Conservation (phyloP, 2,888 invertebrate genomes). For the Ferdinandea cuprea region DNA sequence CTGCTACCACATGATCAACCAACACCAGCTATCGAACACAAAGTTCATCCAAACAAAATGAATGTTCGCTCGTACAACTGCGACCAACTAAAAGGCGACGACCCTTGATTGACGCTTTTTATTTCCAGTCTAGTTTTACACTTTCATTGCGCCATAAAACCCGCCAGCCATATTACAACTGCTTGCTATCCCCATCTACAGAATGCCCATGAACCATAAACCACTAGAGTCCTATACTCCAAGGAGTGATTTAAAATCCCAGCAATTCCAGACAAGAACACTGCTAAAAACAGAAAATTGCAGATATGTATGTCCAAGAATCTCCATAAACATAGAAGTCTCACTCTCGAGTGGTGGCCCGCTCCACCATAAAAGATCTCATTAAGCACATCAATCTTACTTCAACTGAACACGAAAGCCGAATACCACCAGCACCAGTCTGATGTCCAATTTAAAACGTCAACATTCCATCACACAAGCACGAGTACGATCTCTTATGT, state of each 20-base stretch:
- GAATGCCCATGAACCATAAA: constrained; percentile 17
- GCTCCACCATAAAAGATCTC: constrained; percentile 44
- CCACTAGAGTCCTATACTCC: constrained; percentile 30
- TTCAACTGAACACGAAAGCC: constrained; percentile 29
- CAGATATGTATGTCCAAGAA: neutral
- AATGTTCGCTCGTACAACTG: no score
- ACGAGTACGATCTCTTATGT: constrained; percentile 12
- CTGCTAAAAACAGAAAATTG: neutral
- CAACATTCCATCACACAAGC: constrained; percentile 36
- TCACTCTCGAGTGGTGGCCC: constrained; percentile 16
- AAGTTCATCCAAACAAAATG: no score
- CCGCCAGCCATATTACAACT: no score
- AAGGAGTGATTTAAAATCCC: constrained; percentile 43
- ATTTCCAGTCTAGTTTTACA: no score
- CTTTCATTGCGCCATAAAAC: no score
- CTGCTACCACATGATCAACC: no score
- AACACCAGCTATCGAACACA: no score
- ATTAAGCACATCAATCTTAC: constrained; percentile 64
- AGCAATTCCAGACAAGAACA: neutral
- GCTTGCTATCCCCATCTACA: no score
- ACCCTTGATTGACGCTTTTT: no score
- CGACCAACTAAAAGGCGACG: no score
- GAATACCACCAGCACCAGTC: constrained; percentile 17
- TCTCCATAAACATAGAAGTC: constrained; percentile 13
- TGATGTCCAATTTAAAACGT: constrained; percentile 32